A percentile compares a stretch with the other conserved stretches of the same genome.
Evolutionary conservation across 2,888 invertebrate species (phyloP).

Genomic region (Plutella xylostella): DNA sequence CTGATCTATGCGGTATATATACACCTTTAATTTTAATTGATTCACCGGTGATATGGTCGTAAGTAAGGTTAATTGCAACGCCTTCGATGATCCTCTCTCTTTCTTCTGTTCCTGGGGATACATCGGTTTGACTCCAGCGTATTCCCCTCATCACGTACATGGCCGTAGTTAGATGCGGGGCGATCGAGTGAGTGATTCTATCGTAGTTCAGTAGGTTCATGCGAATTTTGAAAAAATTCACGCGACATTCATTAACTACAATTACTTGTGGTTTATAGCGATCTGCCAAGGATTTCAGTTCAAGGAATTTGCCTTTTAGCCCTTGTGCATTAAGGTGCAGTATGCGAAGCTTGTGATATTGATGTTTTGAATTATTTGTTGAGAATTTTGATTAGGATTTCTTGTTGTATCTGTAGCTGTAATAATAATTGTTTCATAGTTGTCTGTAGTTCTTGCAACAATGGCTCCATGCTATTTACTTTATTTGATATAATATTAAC

Average conservation of each 20-base stretch:
- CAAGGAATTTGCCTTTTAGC: slow-evolving; percentile 1
- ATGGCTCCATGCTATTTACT: neutral
- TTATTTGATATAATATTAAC: neutral
- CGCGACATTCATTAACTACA: slow-evolving; percentile 7
- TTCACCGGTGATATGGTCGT: neutral
- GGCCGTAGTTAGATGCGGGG: slow-evolving; percentile 5
- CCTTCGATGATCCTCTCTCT: slow-evolving; percentile 2
- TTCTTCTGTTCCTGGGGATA: neutral
- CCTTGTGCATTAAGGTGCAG: slow-evolving; percentile 6
- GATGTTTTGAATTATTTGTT: neutral
- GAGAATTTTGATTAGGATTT: neutral
- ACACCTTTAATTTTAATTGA: slow-evolving; percentile 3
- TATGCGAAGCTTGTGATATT: neutral
- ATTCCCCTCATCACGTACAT: slow-evolving; percentile 8
- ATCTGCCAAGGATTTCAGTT: neutral
- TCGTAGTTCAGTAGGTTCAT: neutral
- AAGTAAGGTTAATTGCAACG: slow-evolving; percentile 1
- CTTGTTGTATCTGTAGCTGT: neutral
- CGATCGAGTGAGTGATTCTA: neutral
- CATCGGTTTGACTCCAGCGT: slow-evolving; percentile 4
- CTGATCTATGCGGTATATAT: slow-evolving; percentile 7
- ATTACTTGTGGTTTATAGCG: slow-evolving; percentile 2
- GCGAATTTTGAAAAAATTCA: slow-evolving; percentile 4
- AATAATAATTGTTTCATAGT: neutral
- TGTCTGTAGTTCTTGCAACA: neutral